Conservation (phyloP, 1,140 invertebrate species). For the Drosophila paulistorum region DNA sequence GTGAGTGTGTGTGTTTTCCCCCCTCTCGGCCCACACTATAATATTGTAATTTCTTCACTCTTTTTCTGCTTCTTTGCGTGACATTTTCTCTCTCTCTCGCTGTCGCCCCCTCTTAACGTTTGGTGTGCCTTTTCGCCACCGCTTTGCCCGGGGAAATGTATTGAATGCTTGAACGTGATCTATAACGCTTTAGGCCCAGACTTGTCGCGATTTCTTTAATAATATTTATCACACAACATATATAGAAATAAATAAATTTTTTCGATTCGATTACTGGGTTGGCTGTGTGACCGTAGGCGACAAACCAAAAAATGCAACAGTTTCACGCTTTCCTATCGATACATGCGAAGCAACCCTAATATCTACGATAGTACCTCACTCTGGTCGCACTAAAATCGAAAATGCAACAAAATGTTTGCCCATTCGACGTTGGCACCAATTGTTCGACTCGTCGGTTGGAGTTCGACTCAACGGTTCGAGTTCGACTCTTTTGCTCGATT, state of each 20-base stretch:
- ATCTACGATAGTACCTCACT: background rate
- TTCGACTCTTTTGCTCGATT: too few species aligned
- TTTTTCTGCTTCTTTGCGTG: constrained; percentile 79
- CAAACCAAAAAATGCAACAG: constrained; percentile 10
- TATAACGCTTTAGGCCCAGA: constrained; percentile 3
- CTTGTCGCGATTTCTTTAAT: constrained; percentile 36
- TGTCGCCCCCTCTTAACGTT: constrained; percentile 52
- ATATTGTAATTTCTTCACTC: constrained; percentile 73
- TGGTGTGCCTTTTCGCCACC: constrained; percentile 49
- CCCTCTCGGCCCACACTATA: constrained; percentile 22
- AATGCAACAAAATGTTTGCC: background rate
- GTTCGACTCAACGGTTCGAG: too few species aligned
- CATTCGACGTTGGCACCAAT: too few species aligned
- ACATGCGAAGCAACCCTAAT: background rate
- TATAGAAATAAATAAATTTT: constrained; percentile 15
- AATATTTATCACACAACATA: constrained; percentile 25
- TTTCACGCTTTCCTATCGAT: constrained; percentile 3
- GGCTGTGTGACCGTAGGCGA: constrained; percentile 11
- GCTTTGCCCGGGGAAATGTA: constrained; percentile 31
- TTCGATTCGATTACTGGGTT: constrained; percentile 10
- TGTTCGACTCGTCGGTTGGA: too few species aligned
- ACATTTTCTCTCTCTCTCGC: constrained; percentile 72
- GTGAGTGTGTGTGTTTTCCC: constrained; percentile 37
- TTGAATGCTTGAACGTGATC: constrained; percentile 24
- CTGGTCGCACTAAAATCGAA: background rate